Evolutionary conservation across 2,113 vertebrate species (phyloP), one percentile per base, ranked within the genome.

Genomic region (Paramormyrops kingsleyae): DNA sequence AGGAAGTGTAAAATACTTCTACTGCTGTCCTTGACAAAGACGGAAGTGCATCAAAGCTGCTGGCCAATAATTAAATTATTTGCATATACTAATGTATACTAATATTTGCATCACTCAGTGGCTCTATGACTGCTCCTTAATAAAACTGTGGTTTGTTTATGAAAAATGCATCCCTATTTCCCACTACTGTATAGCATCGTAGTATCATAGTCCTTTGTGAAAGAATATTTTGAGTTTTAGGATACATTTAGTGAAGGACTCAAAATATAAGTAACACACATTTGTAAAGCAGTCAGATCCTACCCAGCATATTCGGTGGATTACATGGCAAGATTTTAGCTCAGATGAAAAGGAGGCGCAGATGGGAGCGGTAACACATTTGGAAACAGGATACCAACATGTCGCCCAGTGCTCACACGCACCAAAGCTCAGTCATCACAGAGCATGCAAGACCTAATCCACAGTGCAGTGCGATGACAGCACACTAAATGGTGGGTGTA

Each of bases 281-380:
- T 89, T n/a, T 80, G 27, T 52, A 66, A 42, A 47, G 44, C 49
- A 15, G 35, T 39, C 66, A 27, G 6, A 35, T 88, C 66, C 27
- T 44, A 44, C 66, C 46, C 88, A 74, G 42, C 42, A 46, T 17
- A 88, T 74, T 66, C 42, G 21, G 17, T 19, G 86, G 17, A 39
- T 21, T 31, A 46, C 24, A 27, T 42, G 42, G 87, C 46, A 50
- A 27, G 1, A 87, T 53, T 87, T 47, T 46, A 52, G 19, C n/a
- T 70, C 49, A 15, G 47, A 53, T 80, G 66, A 49, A 10, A 10
- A 19, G 47, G 19, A 83, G 70, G 47, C 24, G 19, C 88, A 89
- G 70, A 83, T 80, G 70, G 70, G 47, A 15, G 31, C 15, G 24
- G 88, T 70, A 89, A 83, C 88, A 77, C 62, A 88, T 88, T 77